These are phyloP conservation scores for Pyrgilauda ruficollis DNA, from an alignment of 2,113 vertebrate genomes.

Conservation along the genomic window DNA sequence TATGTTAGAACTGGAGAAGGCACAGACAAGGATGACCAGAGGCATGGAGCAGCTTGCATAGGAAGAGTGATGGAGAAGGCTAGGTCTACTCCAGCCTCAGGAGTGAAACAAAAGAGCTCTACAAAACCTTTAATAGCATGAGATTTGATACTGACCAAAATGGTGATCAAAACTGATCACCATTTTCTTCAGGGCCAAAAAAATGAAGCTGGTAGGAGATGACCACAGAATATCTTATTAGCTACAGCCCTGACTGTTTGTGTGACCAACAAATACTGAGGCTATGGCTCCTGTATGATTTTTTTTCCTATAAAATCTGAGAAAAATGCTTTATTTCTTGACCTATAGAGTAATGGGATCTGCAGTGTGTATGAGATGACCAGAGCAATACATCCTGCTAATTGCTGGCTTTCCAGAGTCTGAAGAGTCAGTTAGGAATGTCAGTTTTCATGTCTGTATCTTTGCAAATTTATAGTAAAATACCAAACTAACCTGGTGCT, in stretches of 20 bases:
- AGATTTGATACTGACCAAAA: neutral
- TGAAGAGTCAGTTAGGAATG: neutral
- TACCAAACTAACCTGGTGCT: neutral
- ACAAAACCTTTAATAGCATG: neutral
- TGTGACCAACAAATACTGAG: neutral
- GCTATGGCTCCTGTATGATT: neutral
- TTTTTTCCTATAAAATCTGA: neutral
- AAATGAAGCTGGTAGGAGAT: neutral
- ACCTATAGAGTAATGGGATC: neutral
- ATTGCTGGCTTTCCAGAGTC: neutral
- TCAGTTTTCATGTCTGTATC: neutral
- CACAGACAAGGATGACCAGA: neutral
- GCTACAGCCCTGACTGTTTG: neutral
- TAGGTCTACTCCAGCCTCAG: neutral
- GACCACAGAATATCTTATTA: neutral
- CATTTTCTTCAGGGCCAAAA: neutral
- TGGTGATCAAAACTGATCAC: neutral
- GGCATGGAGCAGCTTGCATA: neutral
- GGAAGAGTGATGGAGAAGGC: neutral
- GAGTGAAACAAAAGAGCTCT: neutral
- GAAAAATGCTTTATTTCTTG: neutral
- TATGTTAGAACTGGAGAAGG: neutral
- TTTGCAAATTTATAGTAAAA: neutral
- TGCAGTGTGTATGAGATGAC: neutral
- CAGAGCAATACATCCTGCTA: neutral